Conservation (phyloP, 2,797 vertebrate species). For the Tangara arthus region DNA sequence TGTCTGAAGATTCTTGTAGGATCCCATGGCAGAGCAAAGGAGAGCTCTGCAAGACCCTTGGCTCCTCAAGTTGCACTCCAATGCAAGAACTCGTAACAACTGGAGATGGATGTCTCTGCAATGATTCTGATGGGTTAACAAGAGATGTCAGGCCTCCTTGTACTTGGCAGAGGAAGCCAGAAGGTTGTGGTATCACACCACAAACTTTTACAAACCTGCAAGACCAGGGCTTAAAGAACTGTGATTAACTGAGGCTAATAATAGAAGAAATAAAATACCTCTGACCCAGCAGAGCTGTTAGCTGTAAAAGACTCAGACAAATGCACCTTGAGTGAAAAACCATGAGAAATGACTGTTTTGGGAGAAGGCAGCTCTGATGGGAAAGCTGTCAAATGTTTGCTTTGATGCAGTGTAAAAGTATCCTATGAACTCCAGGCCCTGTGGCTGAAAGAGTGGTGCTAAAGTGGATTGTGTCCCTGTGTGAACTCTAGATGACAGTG, state of each 20-base stretch:
- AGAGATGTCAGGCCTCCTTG: neutral
- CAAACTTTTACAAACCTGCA: conserved; percentile 16
- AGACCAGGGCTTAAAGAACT: neutral
- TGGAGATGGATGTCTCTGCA: neutral
- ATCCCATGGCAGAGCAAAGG: neutral
- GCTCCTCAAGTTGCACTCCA: neutral
- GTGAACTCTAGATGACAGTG: neutral
- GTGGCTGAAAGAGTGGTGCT: neutral
- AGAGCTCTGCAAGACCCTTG: neutral
- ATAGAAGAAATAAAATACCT: neutral
- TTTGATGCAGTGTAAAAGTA: neutral
- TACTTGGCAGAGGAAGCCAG: neutral
- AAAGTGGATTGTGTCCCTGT: neutral
- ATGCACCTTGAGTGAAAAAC: neutral
- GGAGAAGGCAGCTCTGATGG: neutral
- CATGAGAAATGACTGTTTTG: neutral
- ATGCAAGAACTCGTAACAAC: accelerated
- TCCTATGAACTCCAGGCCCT: neutral
- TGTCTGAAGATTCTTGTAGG: neutral
- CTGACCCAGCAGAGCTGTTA: neutral
- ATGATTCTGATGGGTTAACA: neutral
- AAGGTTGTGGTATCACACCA: neutral
- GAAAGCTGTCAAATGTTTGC: neutral
- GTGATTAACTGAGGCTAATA: neutral
- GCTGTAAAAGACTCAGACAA: neutral